Evolutionary conservation across 2,797 vertebrate species (phyloP).

Genomic region (Pseudochaenichthys georgianus): DNA sequence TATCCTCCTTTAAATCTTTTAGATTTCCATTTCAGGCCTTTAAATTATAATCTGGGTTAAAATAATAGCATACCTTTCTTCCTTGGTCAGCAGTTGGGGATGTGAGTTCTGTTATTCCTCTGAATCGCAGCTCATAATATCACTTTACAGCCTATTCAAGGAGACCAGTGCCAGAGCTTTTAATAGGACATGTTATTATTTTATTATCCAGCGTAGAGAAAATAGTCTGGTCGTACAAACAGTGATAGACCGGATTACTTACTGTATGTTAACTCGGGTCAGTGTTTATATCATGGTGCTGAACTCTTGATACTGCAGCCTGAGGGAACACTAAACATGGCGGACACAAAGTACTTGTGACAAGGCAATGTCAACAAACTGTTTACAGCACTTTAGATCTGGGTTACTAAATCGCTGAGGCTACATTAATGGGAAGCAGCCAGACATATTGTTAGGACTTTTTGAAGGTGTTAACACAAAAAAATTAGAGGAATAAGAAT

Average conservation of each 20-base stretch:
- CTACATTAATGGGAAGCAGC: neutral
- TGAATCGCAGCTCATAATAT: conserved; percentile 1
- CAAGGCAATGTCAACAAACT: conserved; percentile 57
- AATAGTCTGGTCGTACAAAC: neutral
- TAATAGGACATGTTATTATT: neutral
- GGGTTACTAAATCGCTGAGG: conserved; percentile 7
- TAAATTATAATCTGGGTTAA: neutral
- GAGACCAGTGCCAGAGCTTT: neutral
- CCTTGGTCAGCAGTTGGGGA: neutral
- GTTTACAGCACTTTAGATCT: conserved; percentile 38
- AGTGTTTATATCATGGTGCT: conserved; percentile 44
- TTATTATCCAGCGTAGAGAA: conserved; percentile 7
- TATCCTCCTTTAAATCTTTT: neutral
- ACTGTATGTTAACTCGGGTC: conserved; percentile 32
- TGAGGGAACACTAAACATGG: conserved; percentile 48
- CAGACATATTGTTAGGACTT: neutral
- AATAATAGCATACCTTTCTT: neutral
- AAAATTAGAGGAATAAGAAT: neutral
- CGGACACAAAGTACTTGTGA: conserved; percentile 51
- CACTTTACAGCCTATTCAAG: conserved; percentile 19
- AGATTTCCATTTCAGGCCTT: neutral
- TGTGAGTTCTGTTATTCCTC: conserved; percentile 1
- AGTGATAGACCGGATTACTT: conserved; percentile 3
- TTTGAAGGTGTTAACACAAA: neutral
- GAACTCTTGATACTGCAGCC: conserved; percentile 59